A percentile compares a stretch with the other conserved stretches of the same genome.
Conservation (phyloP, 2,888 invertebrate genomes). For the Pegoplata infirma region DNA sequence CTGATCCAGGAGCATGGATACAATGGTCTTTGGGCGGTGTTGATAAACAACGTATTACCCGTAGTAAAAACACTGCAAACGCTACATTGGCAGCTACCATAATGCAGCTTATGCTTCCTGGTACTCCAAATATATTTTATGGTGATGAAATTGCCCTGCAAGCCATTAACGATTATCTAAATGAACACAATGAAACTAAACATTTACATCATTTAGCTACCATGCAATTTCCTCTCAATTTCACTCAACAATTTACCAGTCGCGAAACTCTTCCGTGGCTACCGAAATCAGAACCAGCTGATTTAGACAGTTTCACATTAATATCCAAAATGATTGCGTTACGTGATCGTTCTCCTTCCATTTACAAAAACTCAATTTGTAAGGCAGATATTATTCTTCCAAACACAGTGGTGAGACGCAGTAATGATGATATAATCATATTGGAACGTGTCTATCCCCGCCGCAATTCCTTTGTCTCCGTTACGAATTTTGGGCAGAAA, state of each 20-base stretch:
- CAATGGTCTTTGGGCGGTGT: constrained; percentile 88
- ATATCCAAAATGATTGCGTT: constrained; percentile 82
- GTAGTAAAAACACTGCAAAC: constrained; percentile 80
- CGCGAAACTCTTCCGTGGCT: constrained; percentile 83
- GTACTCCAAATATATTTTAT: constrained; percentile 91
- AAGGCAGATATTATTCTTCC: constrained; percentile 82
- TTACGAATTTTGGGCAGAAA: constrained; percentile 84
- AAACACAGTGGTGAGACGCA: constrained; percentile 84
- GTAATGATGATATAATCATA: constrained; percentile 83
- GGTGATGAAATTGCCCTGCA: constrained; percentile 92
- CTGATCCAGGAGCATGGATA: constrained; percentile 85
- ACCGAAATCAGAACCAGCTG: constrained; percentile 79
- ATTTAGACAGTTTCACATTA: constrained; percentile 80
- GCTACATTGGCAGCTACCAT: constrained; percentile 84
- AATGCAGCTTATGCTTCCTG: constrained; percentile 90
- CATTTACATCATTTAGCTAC: constrained; percentile 84
- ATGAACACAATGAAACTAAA: constrained; percentile 81
- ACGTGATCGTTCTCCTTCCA: constrained; percentile 83
- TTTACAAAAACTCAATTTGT: constrained; percentile 85
- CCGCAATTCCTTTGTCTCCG: constrained; percentile 86
- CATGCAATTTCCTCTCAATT: constrained; percentile 82
- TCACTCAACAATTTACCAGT: constrained; percentile 78
- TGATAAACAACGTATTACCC: constrained; percentile 79
- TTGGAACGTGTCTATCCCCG: constrained; percentile 89
- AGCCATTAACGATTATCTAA: constrained; percentile 79